Evolutionary conservation across 2,888 invertebrate species (phyloP).

Genomic region (Phania funesta): DNA sequence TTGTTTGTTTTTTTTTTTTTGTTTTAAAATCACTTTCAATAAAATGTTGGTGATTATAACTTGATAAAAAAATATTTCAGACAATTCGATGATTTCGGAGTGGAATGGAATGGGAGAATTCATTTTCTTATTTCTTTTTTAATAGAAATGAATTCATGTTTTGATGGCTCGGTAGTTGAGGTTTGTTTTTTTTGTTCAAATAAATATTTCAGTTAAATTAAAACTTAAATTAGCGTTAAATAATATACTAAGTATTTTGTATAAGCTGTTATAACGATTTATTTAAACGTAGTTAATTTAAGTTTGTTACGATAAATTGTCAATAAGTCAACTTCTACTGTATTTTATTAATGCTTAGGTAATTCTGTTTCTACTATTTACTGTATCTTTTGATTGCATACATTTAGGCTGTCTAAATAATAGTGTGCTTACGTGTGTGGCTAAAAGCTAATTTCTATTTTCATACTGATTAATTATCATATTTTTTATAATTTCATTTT

Average conservation of each 20-base stretch:
- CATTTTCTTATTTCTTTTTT: background rate
- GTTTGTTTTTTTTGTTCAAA: conserved; percentile 20
- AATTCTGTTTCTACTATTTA: conserved; percentile 38
- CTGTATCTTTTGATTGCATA: conserved; percentile 31
- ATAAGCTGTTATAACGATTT: background rate
- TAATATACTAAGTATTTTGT: background rate
- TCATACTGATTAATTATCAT: background rate
- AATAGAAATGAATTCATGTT: conserved; percentile 39
- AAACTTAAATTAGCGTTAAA: background rate
- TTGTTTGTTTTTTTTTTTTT: background rate
- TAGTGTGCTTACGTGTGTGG: background rate
- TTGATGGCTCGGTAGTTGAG: conserved; percentile 64
- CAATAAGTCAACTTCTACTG: background rate
- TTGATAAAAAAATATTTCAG: conserved; percentile 21
- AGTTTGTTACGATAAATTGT: background rate
- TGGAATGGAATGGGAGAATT: conserved; percentile 56
- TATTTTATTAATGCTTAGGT: background rate
- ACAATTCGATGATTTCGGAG: conserved; percentile 62
- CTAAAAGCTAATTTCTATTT: conserved; percentile 21
- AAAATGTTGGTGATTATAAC: conserved; percentile 24
- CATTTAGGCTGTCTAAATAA: conserved; percentile 43
- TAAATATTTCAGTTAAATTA: conserved; percentile 20
- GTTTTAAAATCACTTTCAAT: conserved; percentile 34
- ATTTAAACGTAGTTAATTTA: conserved; percentile 4
- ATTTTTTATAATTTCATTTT: background rate